Base-by-base conservation (phyloP, 2,113 vertebrate genomes). In the Melanotaenia duboulayi region DNA sequence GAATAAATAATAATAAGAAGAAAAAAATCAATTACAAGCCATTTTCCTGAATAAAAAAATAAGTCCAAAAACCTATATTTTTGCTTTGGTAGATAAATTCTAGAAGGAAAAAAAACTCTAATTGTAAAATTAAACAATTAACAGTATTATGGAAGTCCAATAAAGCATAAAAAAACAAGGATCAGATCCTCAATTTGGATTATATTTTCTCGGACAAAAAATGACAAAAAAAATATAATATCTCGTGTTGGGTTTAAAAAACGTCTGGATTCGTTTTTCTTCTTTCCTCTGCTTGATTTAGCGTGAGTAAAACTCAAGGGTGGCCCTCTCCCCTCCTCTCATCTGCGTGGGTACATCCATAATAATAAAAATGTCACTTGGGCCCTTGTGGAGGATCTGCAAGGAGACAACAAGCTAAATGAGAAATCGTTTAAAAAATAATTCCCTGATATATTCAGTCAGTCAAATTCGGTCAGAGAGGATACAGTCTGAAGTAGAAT, bases 341-440 rank as follows among this genome's bases (percentile, higher is more conserved):
- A 79, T 84, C 81, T 81, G 86, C 84, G 88, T 83, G 78, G 87
- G 79, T 64, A 85, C 81, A 91, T 90, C 84, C 81, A 91, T 91
- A 90, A 91, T 87, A 87, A 92, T 92, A 85, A 85, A 90, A 88
- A 88, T 86, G 83, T 91, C 89, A 91, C 22, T 49, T 67, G 23
- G 88, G 82, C 58, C 65, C 58, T 83, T 71, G 71, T 78, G 85
- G 68, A 80, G 76, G 74, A 75, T 78, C 90, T 90, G 90, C 67
- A 80, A 85, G 54, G 56, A 90, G 63, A 91, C 81, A 87, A 86
- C 64, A 86, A 74, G 62, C 80, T 66, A 89, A 89, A 91, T 90
- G 78, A 92, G 84, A 85, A 90, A 81, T 80, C 81, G 78, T 91
- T 90, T 63, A 67, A 66, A 84, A 82, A 85, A 88, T 78, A 83